Evolutionary conservation across 2,888 invertebrate species (phyloP).

Genomic region (Eupithecia pulchellata): DNA sequence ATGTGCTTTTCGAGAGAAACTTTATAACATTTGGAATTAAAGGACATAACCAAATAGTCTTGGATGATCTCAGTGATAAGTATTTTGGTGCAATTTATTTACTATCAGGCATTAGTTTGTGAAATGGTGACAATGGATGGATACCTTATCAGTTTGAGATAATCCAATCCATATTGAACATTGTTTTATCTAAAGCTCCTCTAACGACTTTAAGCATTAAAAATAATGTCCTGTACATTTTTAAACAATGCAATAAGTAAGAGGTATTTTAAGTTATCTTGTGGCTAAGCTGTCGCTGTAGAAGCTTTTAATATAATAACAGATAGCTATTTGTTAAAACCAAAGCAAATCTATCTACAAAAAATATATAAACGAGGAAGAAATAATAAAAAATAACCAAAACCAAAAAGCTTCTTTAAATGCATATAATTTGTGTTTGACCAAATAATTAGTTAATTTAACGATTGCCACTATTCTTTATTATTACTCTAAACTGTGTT

Average conservation of each 20-base stretch:
- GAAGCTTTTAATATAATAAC: conserved; percentile 67
- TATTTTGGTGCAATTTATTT: conserved; percentile 3
- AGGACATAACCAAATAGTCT: conserved; percentile 8
- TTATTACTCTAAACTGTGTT: background rate
- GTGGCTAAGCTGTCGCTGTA: conserved; percentile 63
- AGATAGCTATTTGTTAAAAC: conserved; percentile 35
- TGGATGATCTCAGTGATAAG: conserved; percentile 25
- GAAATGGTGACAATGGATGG: background rate
- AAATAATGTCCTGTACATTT: background rate
- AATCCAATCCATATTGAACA: conserved; percentile 45
- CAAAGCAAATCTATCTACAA: conserved; percentile 42
- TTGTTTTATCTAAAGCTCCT: conserved; percentile 55
- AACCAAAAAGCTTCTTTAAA: conserved; percentile 31
- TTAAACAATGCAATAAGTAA: background rate
- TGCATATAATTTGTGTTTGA: conserved; percentile 23
- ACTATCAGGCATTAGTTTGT: conserved; percentile 1
- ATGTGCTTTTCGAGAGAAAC: background rate
- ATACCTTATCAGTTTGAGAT: conserved; percentile 22
- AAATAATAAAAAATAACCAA: conserved; percentile 33
- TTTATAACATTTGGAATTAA: background rate
- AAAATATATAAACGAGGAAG: conserved; percentile 38
- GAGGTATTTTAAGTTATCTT: conserved; percentile 5
- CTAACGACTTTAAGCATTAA: conserved; percentile 48
- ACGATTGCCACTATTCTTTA: background rate
- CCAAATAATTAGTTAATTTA: conserved; percentile 33